phyloP scores from a whole-genome alignment of 2,113 vertebrate species.

The Anhinga anhinga region DNA sequence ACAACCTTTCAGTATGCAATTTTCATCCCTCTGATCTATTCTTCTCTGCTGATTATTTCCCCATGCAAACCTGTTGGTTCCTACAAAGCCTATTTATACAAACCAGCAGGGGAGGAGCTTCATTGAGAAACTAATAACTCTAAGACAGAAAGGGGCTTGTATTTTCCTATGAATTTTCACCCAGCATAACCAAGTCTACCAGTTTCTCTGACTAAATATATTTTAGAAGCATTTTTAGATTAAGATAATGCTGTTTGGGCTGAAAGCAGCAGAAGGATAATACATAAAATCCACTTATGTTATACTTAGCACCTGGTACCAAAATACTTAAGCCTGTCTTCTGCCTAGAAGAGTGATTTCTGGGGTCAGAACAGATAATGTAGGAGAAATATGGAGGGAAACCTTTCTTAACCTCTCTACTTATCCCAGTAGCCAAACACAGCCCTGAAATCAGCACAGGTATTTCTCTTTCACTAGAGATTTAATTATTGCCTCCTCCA shows the following conservation, averaged over 20 bases:
- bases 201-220: background rate
- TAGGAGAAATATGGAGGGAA: background rate
- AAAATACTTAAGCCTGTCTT: background rate
- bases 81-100: background rate
- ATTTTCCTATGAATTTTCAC: background rate
- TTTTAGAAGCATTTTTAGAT: background rate
- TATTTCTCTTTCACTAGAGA: background rate
- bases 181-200: background rate
- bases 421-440: background rate
- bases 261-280: background rate
- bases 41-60: background rate
- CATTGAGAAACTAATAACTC: background rate
- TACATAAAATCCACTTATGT: background rate
- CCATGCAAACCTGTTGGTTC: background rate
- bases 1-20: background rate
- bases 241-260: background rate
- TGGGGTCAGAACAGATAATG: background rate
- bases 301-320: background rate
- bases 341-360: background rate
- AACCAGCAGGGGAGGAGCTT: background rate
- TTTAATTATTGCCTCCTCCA: background rate
- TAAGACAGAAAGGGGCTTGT: background rate
- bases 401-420: background rate
- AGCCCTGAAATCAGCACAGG: background rate
- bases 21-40: background rate